These are phyloP conservation scores for Agrypnia vestita DNA, from an alignment of 1,140 invertebrate species.

Conservation along the genomic window DNA sequence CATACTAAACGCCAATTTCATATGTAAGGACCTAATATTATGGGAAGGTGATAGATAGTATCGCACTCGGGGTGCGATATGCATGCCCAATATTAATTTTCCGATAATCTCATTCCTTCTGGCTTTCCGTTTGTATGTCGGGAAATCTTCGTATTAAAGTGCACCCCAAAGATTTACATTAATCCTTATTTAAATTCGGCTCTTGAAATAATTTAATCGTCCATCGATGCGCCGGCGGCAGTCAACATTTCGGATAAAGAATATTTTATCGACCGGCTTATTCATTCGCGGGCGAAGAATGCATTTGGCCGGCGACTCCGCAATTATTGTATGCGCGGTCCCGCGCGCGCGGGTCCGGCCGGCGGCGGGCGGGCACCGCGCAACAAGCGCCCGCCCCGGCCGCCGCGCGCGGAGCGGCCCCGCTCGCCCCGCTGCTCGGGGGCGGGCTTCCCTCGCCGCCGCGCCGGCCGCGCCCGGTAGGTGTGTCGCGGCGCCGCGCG, in stretches of 20 bases:
- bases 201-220: no score
- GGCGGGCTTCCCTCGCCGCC: background rate
- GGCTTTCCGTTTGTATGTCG: no score
- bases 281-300: slow-evolving; percentile 12
- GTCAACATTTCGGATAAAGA: slow-evolving; percentile 4
- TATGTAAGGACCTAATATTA: no score
- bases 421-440: background rate
- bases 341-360: background rate
- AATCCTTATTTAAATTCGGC: no score
- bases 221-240: background rate
- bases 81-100: no score
- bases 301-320: slow-evolving; percentile 1
- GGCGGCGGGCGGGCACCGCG: background rate
- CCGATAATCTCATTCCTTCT: no score
- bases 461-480: background rate
- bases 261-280: slow-evolving; percentile 3
- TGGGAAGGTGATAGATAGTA: no score
- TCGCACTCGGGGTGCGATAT: no score
- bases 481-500: background rate
- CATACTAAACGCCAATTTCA: no score
- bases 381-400: slow-evolving; percentile 7
- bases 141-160: no score
- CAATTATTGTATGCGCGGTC: background rate
- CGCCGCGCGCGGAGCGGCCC: background rate
- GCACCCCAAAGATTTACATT: no score